Evolutionary conservation across 2,113 vertebrate genomes (phyloP), one percentile per base, ranked within the genome.

Genomic region (Dipodomys spectabilis): DNA sequence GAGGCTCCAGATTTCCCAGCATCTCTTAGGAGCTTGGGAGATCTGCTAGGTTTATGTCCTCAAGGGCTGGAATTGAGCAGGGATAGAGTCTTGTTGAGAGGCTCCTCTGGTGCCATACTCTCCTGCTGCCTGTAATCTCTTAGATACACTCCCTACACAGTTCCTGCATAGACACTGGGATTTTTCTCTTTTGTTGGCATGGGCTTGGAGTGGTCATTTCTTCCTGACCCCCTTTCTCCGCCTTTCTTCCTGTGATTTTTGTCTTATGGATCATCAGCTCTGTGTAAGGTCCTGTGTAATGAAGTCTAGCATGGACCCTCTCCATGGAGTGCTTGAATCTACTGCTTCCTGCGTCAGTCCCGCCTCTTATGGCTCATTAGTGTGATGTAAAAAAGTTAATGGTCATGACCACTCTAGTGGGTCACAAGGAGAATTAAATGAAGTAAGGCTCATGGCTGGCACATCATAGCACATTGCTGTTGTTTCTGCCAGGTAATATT

Each of bases 1-100:
- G 15, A 88, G 88, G 67, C 62, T 90, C 83, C 72, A 53, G 82
- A 72, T 95, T 84, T 87, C 82, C 53, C 88, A 62, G 25, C 85
- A 91, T 88, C 45, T 92, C 85, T 84, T 62, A 80, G 86, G 89
- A 90, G 86, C 30, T 39, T 22, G 20, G 65, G 88, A 86, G 60
- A 73, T 25, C 45, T 5, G 19, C 39, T 5, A 11, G 53, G 82
- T 64, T 72, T 64, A 10, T 28, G 35, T 11, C 45, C n/a, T 22
- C 0, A 2, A 18, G 44, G 73, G 84, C n/a, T 35, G 67, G 32
- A 16, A 15, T 3, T 18, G 19, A 68, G 80, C 4, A 23, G 71
- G 39, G 18, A 27, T 8, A 7, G 71, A 45, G 11, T 10, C 30
- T 28, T 30, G 2, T 0, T 3, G 12, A 11, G 19, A 44, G 80